Evolutionary conservation across 2,888 invertebrate species (phyloP).

Genomic region (Nephrotoma flavescens): DNA sequence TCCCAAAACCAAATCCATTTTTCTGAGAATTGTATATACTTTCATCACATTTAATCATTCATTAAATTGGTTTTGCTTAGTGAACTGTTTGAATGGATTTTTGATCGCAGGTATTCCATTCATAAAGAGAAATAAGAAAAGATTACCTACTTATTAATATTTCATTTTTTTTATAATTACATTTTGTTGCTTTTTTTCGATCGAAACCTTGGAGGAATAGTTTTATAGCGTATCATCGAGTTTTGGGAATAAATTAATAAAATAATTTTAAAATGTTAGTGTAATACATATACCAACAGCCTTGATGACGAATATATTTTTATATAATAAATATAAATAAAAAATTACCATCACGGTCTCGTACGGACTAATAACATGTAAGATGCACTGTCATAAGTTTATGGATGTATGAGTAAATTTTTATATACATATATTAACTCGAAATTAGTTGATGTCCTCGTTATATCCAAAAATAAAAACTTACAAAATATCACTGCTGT

Average conservation of each 20-base stretch:
- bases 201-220: not conserved
- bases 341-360: not conserved
- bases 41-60: not conserved
- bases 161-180: not conserved
- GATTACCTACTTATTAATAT: not conserved
- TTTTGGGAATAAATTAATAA: not conserved
- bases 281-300: not conserved
- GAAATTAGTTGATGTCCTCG: not conserved
- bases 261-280: not conserved
- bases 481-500: not conserved
- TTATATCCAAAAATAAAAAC: not conserved
- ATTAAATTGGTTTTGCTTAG: not conserved
- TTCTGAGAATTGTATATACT: not conserved
- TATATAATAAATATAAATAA: not conserved
- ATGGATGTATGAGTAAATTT: not conserved
- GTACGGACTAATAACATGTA: not conserved
- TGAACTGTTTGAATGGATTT: not conserved
- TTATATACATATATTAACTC: not conserved
- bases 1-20: not conserved
- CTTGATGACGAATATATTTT: slow-evolving; percentile 1
- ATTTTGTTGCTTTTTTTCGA: not conserved
- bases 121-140: not conserved
- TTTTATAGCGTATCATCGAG: not conserved
- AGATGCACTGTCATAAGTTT: not conserved
- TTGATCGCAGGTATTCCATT: not conserved